Base-by-base conservation (phyloP, 2,888 invertebrate species). In the Deilephila porcellus region DNA sequence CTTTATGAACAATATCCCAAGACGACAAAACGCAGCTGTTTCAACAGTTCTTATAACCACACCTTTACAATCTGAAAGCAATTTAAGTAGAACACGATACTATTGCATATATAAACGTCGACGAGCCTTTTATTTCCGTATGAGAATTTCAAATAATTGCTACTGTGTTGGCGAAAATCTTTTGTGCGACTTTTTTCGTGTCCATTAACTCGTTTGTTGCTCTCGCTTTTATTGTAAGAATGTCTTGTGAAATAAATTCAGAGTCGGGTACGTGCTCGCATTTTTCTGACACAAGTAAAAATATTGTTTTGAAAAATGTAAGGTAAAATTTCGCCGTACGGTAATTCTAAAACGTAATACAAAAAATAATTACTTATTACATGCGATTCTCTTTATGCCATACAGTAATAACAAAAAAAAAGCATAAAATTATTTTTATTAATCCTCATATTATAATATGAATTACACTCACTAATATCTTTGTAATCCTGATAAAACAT, bases 61-160 rank as follows among this genome's bases (percentile, higher is more conserved):
- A 20, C 45, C 67, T 52, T 67, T 52, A 67, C 67, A 67, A 20
- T 14, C 67, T 25, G 67, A 67, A 45, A 64, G 63, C 56, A 67
- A 64, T 64, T 63, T 56, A 64, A 32, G 64, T 59, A 37, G 56
- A 64, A 59, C 72, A 67, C 72, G 37, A 25, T 56, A 67, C 25
- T 8, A 53, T 53, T 72, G 72, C 56, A 72, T 72, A 56, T 56
- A 56, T 67, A 59, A 34, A 45, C 25, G 45, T 60, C 45, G n/a
- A n/a, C 56, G n/a, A 56, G 71, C 62, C 71, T 71, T 60, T 63
- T 73, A 71, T 73, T 70, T 71, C 73, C 45, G 25, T 73, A 73
- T 53, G 71, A 52, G 71, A 73, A 56, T 62, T 73, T 73, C 73
- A 32, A 73, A 62, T 76, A 76, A 76, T 76, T 73, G 73, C 67